A percentile compares a stretch with the other conserved stretches of the same genome.
Conservation (phyloP, 1,140 invertebrate species). For the Drosophila insularis region DNA sequence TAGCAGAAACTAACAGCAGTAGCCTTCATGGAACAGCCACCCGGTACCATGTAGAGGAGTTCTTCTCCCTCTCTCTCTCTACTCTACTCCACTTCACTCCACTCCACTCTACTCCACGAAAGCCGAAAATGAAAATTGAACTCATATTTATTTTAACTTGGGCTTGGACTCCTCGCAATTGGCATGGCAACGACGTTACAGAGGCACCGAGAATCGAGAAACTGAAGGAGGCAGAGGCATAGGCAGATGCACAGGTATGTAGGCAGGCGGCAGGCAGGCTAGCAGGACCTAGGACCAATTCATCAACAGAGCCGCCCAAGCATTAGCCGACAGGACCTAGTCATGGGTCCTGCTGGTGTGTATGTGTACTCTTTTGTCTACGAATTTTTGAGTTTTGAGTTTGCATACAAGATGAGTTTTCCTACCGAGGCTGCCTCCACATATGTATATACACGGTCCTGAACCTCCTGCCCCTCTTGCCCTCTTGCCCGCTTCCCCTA, state of each 20-base stretch:
- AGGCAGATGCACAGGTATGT: conserved; percentile 7
- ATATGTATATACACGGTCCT: too few species aligned
- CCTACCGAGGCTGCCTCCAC: conserved; percentile 30
- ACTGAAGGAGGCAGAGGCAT: neutral
- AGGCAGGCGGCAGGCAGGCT: conserved; percentile 21
- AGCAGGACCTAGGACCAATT: conserved; percentile 63
- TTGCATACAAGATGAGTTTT: conserved; percentile 80
- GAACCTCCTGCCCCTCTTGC: conserved; percentile 12
- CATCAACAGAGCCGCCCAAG: conserved; percentile 67
- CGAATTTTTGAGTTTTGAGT: conserved; percentile 81
- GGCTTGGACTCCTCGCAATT: conserved; percentile 44
- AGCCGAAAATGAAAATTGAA: conserved; percentile 72
- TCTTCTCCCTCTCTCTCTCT: neutral
- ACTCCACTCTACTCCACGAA: neutral
- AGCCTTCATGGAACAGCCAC: conserved; percentile 6
- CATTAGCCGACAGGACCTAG: conserved; percentile 47
- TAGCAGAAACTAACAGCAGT: neutral
- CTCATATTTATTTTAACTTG: conserved; percentile 79
- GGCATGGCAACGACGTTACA: conserved; percentile 40
- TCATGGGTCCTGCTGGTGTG: conserved; percentile 38
- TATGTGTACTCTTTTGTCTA: conserved; percentile 76
- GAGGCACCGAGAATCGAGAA: conserved; percentile 1
- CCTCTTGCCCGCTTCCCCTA: too few species aligned
- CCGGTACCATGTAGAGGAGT: conserved; percentile 3
- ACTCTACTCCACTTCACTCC: neutral